Percentiles rank a stretch among this genome's conserved stretches.
phyloP scores from a whole-genome alignment of 2,888 invertebrate species.

The Eubasilissa splendida region DNA sequence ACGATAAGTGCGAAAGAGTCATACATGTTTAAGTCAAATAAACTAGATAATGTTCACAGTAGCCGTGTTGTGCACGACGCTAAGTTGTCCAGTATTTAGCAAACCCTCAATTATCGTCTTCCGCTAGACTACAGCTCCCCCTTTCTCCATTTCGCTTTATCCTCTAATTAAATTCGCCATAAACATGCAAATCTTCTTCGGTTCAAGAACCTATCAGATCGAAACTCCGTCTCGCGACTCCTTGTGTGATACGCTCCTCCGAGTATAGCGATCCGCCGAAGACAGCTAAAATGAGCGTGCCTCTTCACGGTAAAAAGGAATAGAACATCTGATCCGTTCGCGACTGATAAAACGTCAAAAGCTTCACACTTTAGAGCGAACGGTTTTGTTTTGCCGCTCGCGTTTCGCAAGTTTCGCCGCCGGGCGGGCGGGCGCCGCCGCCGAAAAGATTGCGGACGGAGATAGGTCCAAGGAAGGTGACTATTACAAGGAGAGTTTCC shows the following conservation, averaged over 20 bases:
- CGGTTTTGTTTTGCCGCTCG: background rate
- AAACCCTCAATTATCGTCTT: conserved; percentile 38
- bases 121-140: conserved; percentile 21
- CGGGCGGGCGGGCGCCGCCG: background rate
- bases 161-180: conserved; percentile 54
- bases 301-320: background rate
- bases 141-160: conserved; percentile 29
- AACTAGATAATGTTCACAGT: too few relatives aligned
- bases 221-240: conserved; percentile 51
- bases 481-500: conserved; percentile 32
- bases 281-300: background rate
- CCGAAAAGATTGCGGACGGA: conserved; percentile 32
- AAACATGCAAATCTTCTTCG: conserved; percentile 57
- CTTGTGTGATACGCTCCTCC: conserved; percentile 42
- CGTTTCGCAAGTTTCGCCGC: background rate
- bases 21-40: too few relatives aligned
- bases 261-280: conserved; percentile 33
- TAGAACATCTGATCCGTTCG: background rate
- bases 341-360: background rate
- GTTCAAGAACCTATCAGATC: conserved; percentile 47
- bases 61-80: too few relatives aligned
- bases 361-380: background rate
- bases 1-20: too few relatives aligned
- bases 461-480: conserved; percentile 41
- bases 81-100: background rate